phyloP scores from a whole-genome alignment of 92 coral and sea anemone species.

The Porites divaricata region DNA sequence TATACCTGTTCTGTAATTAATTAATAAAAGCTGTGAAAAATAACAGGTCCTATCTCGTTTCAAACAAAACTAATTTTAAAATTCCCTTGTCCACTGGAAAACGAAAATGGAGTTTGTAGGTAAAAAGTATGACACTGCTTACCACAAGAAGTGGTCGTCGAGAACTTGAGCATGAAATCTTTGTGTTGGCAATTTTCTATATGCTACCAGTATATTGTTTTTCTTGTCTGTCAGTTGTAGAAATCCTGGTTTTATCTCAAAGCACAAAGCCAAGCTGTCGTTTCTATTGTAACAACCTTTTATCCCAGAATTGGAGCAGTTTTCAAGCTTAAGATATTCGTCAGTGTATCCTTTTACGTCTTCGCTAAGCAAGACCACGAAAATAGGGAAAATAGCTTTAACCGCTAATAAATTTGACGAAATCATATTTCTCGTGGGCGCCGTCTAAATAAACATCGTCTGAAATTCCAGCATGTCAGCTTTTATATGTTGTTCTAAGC shows the following conservation, averaged over 20 bases:
- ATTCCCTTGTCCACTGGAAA: neutral
- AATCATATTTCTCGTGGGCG: neutral
- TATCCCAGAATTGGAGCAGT: constrained; percentile 5
- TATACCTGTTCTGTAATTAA: neutral
- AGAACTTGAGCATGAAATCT: constrained; percentile 18
- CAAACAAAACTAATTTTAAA: neutral
- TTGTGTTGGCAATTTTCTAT: neutral
- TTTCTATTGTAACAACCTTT: constrained; percentile 45
- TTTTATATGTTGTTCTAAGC: constrained; percentile 4
- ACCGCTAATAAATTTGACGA: neutral
- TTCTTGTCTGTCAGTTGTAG: constrained; percentile 19
- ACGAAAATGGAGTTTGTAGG: neutral
- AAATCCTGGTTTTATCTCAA: constrained; percentile 19
- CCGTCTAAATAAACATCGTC: neutral
- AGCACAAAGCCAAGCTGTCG: constrained; percentile 37
- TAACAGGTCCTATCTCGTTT: neutral
- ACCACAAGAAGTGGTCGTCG: constrained; percentile 26
- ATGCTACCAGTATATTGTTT: constrained; percentile 15
- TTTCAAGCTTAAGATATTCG: constrained; percentile 8
- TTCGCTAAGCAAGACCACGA: neutral
- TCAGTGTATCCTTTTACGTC: neutral
- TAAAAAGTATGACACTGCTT: neutral
- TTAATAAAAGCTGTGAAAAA: neutral
- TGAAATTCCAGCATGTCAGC: neutral
- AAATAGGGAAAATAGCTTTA: neutral